Conservation (phyloP, 1,140 invertebrate species). For the Solen grandis region DNA sequence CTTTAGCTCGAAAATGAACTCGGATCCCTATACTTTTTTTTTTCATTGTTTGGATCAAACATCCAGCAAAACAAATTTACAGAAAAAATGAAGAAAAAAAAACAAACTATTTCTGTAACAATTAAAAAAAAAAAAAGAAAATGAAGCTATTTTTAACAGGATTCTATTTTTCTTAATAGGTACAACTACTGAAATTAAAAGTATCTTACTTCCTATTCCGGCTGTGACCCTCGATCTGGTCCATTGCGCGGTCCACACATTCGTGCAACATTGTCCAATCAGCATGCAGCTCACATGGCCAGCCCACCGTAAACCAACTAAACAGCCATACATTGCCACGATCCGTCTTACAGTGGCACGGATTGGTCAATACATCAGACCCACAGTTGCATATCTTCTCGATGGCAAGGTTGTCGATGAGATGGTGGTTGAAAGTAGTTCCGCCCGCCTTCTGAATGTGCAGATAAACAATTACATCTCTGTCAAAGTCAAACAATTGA, state of each 20-base stretch:
- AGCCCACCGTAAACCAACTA: constrained; percentile 52
- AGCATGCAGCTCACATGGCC: constrained; percentile 55
- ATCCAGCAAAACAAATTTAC: too few species aligned
- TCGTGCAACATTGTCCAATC: constrained; percentile 55
- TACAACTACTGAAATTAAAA: too few species aligned
- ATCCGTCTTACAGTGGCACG: constrained; percentile 42
- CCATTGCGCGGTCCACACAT: constrained; percentile 41
- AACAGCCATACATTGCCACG: constrained; percentile 41
- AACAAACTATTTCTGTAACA: too few species aligned
- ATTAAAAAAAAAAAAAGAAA: too few species aligned
- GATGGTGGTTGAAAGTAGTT: constrained; percentile 42
- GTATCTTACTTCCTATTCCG: constrained; percentile 36
- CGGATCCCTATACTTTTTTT: too few species aligned
- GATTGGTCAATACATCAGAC: constrained; percentile 46
- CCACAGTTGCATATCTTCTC: constrained; percentile 22
- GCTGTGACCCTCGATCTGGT: constrained; percentile 26
- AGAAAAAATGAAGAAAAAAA: too few species aligned
- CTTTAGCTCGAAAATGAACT: too few species aligned
- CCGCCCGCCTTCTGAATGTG: constrained; percentile 55
- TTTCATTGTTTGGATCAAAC: too few species aligned
- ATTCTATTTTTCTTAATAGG: too few species aligned
- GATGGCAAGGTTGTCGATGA: constrained; percentile 35
- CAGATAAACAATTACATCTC: constrained; percentile 48
- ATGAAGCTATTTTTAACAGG: too few species aligned
- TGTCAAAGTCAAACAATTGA: constrained; percentile 34